Conservation (phyloP, 2,888 invertebrate genomes). For the Rhogogaster chlorosoma region DNA sequence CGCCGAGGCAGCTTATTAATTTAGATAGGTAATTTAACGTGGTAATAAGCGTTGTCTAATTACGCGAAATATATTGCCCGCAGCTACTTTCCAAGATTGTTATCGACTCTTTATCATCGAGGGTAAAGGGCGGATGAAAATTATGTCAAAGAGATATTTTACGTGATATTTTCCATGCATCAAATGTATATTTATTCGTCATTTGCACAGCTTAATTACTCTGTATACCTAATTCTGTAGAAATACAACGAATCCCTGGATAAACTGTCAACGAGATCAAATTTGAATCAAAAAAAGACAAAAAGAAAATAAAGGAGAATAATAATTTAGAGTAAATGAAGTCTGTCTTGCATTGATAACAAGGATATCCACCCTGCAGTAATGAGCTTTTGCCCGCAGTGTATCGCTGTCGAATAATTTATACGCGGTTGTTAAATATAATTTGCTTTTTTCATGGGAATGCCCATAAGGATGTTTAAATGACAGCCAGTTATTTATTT, state of each 20-base stretch:
- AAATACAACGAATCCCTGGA: neutral
- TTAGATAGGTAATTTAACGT: slow-evolving; percentile 33
- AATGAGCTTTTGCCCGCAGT: neutral
- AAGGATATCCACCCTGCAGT: neutral
- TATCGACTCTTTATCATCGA: neutral
- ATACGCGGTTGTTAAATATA: neutral
- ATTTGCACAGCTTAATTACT: neutral
- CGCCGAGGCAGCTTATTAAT: slow-evolving; percentile 26
- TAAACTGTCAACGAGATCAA: neutral
- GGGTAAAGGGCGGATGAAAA: neutral
- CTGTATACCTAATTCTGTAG: neutral
- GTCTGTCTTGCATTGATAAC: neutral
- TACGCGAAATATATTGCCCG: slow-evolving; percentile 38
- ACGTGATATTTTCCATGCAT: neutral
- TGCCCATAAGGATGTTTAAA: neutral
- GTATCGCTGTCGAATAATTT: slow-evolving; percentile 16
- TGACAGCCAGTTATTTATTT: neutral
- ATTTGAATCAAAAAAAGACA: neutral
- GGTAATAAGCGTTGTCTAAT: slow-evolving; percentile 31
- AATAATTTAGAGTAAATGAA: neutral
- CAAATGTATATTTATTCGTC: too few relatives aligned
- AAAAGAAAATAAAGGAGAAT: neutral
- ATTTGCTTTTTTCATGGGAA: neutral
- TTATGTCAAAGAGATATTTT: neutral
- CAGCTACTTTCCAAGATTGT: slow-evolving; percentile 1